Conservation (phyloP, 2,113 vertebrate species). For the Harpagus bidentatus region DNA sequence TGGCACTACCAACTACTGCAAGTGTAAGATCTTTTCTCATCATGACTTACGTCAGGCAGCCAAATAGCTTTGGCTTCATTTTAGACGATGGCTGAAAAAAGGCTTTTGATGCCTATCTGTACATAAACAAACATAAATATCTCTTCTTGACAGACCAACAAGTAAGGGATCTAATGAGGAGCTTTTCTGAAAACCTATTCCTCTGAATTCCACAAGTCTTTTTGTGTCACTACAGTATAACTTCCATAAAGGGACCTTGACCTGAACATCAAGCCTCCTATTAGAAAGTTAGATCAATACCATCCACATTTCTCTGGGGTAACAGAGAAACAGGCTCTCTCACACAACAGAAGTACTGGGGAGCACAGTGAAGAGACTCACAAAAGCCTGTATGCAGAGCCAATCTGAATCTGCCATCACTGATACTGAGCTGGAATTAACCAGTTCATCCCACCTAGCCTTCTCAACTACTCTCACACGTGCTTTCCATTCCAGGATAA, state of each 20-base stretch:
- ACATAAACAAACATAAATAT: background rate
- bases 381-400: rapidly evolving
- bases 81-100: background rate
- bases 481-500: background rate
- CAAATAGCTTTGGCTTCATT: background rate
- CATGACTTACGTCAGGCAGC: background rate
- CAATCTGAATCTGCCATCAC: rapidly evolving
- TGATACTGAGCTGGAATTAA: background rate
- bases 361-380: background rate
- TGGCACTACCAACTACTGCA: background rate
- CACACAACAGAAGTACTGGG: background rate
- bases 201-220: background rate
- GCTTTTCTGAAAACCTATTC: background rate
- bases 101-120: background rate
- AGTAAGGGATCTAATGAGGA: background rate
- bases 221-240: background rate
- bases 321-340: background rate
- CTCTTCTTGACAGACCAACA: background rate
- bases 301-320: background rate
- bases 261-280: background rate
- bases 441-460: background rate
- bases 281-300: background rate
- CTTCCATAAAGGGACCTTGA: background rate
- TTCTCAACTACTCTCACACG: background rate
- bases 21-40: background rate